Evolutionary conservation across 2,113 vertebrate genomes (phyloP).

Genomic region (Salvelinus alpinus): DNA sequence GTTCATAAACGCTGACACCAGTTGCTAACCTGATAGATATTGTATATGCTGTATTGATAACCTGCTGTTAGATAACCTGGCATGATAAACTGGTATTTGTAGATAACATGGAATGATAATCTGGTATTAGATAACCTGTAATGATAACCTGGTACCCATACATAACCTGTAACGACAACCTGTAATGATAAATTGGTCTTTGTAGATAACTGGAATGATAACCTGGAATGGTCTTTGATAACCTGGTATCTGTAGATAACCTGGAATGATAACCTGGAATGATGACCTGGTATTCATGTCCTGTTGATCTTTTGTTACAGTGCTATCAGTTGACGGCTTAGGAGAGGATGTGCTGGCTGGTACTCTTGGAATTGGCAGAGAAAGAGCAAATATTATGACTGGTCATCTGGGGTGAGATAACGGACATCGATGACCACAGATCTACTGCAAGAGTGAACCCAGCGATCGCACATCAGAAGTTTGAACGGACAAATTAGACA

Average conservation of each 20-base stretch:
- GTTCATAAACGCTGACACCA: slow-evolving; percentile 17
- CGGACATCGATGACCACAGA: slow-evolving; percentile 49
- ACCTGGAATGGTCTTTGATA: no score
- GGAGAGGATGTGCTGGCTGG: slow-evolving; percentile 45
- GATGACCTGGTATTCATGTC: slow-evolving; percentile 39
- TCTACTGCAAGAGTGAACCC: slow-evolving; percentile 41
- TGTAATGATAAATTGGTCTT: no score
- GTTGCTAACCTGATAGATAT: no score
- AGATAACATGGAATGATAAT: no score
- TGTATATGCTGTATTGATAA: no score
- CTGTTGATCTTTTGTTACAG: slow-evolving; percentile 64
- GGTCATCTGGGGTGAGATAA: slow-evolving; percentile 40
- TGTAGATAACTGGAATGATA: no score
- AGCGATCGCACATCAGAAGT: slow-evolving; percentile 38
- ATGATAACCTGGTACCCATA: no score
- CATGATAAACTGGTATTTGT: no score
- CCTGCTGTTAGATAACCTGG: no score
- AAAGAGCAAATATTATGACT: slow-evolving; percentile 50
- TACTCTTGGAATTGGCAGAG: slow-evolving; percentile 53
- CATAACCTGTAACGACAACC: no score
- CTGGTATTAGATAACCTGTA: no score
- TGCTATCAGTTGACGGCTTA: slow-evolving; percentile 59
- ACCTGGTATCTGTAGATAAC: no score
- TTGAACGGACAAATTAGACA: slow-evolving; percentile 30
- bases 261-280: slow-evolving; percentile 18